Percentiles rank a stretch among this genome's conserved stretches.
phyloP scores from a whole-genome alignment of 2,888 invertebrate species.

The Mimachlamys varia region DNA sequence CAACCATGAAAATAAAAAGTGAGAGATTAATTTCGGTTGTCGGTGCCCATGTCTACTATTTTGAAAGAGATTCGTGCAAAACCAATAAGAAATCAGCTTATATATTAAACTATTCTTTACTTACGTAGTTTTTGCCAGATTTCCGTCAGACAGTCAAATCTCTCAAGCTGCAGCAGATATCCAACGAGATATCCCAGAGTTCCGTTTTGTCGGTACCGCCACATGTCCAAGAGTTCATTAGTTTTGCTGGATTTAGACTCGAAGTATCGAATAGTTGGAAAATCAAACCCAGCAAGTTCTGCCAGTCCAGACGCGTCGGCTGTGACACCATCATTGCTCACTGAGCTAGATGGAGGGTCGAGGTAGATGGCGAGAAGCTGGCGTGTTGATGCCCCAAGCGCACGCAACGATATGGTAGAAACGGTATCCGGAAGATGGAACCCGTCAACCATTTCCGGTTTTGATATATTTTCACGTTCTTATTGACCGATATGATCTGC shows the following conservation, averaged over 20 bases:
- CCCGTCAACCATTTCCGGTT: constrained; percentile 48
- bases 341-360: constrained; percentile 44
- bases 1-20: neutral
- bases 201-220: constrained; percentile 42
- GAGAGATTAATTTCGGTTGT: neutral
- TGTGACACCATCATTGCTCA: constrained; percentile 43
- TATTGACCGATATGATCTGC: neutral
- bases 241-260: constrained; percentile 48
- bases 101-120: neutral
- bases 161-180: constrained; percentile 42
- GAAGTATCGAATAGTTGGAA: constrained; percentile 43
- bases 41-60: neutral
- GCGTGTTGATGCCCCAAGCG: constrained; percentile 45
- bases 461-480: neutral
- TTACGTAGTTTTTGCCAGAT: constrained; percentile 45
- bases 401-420: constrained; percentile 40
- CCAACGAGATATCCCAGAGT: constrained; percentile 48
- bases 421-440: constrained; percentile 41
- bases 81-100: neutral
- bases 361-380: constrained; percentile 44
- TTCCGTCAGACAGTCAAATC: constrained; percentile 47
- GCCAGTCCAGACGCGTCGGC: constrained; percentile 49
- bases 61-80: neutral
- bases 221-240: constrained; percentile 41
- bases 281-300: constrained; percentile 52